Conservation (phyloP, 1,140 invertebrate genomes). For the Platyura marginata region DNA sequence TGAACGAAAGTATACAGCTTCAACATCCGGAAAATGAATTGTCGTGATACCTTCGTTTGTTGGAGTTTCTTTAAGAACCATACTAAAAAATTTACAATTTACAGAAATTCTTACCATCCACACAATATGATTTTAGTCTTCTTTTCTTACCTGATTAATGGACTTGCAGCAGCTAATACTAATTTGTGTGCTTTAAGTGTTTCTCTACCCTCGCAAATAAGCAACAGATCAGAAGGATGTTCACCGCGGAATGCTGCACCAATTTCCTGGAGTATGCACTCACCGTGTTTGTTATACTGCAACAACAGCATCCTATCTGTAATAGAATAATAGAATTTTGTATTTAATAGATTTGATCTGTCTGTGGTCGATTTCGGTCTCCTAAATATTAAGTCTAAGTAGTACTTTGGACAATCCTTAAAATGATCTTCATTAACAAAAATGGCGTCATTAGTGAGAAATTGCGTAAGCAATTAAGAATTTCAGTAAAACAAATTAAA, state of each 20-base stretch:
- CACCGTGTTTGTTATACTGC: conserved; percentile 77
- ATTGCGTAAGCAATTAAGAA: not conserved
- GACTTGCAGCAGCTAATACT: conserved; percentile 65
- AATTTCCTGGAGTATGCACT: conserved; percentile 70
- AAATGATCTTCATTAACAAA: not conserved
- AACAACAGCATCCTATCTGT: conserved; percentile 52
- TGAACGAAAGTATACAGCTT: conserved; percentile 52
- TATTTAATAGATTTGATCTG: too few species aligned
- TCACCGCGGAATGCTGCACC: conserved; percentile 65
- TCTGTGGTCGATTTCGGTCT: too few species aligned
- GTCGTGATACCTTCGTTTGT: conserved; percentile 47
- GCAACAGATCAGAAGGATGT: conserved; percentile 59
- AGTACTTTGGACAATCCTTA: not conserved
- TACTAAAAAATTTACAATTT: conserved; percentile 18
- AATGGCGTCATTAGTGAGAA: not conserved
- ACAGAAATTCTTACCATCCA: conserved; percentile 7
- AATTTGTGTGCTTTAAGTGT: conserved; percentile 57
- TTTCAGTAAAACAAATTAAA: not conserved
- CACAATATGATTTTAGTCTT: too few species aligned
- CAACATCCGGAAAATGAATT: conserved; percentile 64
- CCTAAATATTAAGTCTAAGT: too few species aligned
- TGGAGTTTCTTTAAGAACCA: conserved; percentile 51
- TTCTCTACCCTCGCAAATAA: conserved; percentile 59
- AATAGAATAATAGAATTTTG: not conserved
- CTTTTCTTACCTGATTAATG: conserved; percentile 40